Percentiles rank a stretch among this genome's conserved stretches.
These are phyloP conservation scores for Clistopyga incitator DNA, from an alignment of 2,888 invertebrate species.

Conservation along the genomic window DNA sequence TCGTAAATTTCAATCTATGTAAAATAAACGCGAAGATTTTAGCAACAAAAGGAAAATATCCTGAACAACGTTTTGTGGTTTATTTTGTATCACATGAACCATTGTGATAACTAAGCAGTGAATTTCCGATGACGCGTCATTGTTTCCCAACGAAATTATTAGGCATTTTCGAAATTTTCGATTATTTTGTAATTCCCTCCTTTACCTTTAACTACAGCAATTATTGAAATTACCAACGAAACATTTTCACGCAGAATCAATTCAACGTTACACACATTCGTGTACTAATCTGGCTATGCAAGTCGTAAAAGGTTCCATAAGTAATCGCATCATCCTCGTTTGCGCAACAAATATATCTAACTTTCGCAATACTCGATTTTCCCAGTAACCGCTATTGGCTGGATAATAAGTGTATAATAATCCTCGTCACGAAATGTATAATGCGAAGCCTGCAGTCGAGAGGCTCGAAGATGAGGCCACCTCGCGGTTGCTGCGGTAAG, in stretches of 20 bases:
- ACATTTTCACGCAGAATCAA: neutral
- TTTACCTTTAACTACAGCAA: neutral
- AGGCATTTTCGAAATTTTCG: neutral
- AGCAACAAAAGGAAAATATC: too few species aligned
- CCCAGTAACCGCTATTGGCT: conserved; percentile 34
- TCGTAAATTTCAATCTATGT: too few species aligned
- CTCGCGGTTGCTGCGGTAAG: conserved; percentile 47
- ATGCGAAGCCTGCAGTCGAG: conserved; percentile 21
- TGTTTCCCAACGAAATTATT: neutral
- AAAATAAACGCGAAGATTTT: too few species aligned
- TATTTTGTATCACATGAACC: too few species aligned
- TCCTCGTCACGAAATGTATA: conserved; percentile 38
- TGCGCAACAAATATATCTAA: conserved; percentile 45
- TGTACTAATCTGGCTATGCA: conserved; percentile 5
- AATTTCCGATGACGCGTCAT: neutral
- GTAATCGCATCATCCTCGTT: conserved; percentile 47
- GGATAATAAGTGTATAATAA: conserved; percentile 43
- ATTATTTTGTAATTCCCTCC: neutral
- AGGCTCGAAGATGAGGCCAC: conserved; percentile 37
- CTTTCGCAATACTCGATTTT: conserved; percentile 57
- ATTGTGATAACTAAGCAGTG: neutral
- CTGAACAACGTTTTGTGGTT: too few species aligned
- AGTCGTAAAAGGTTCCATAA: conserved; percentile 18
- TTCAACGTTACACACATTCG: conserved; percentile 12
- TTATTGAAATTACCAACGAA: neutral